These are phyloP conservation scores for Orius insidiosus DNA, from an alignment of 1,140 invertebrate genomes.

Conservation along the genomic window DNA sequence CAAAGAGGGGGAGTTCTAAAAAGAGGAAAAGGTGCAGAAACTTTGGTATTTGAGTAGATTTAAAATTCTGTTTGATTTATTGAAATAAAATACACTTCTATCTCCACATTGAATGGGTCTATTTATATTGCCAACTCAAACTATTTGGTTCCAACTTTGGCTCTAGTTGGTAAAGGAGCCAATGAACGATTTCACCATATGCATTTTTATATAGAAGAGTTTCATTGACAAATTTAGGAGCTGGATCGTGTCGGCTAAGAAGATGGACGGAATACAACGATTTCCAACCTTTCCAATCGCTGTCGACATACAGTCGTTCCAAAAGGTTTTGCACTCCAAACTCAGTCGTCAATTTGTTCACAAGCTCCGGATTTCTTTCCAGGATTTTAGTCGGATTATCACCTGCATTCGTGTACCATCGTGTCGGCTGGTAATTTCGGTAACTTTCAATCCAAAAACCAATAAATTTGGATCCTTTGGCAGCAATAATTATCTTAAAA, in stretches of 20 bases:
- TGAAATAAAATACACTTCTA: too few species aligned
- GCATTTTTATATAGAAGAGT: constrained; percentile 16
- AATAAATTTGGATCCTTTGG: constrained; percentile 24
- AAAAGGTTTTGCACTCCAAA: constrained; percentile 23
- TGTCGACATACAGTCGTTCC: constrained; percentile 18
- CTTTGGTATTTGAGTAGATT: constrained; percentile 24
- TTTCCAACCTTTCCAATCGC: constrained; percentile 19
- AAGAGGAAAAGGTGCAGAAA: constrained; percentile 29
- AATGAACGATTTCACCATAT: constrained; percentile 22
- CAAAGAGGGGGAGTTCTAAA: constrained; percentile 27
- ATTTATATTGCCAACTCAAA: too few species aligned
- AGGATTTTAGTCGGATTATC: constrained; percentile 22
- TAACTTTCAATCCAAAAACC: constrained; percentile 23
- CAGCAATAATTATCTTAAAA: constrained; percentile 24
- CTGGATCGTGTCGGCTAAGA: constrained; percentile 19
- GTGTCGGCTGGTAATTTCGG: constrained; percentile 19
- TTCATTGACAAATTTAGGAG: constrained; percentile 19
- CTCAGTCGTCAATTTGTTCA: constrained; percentile 20
- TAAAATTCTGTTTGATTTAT: too few species aligned
- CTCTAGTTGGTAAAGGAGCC: constrained; percentile 19
- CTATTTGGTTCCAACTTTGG: constrained; percentile 1
- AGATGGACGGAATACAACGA: constrained; percentile 21
- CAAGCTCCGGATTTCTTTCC: constrained; percentile 17
- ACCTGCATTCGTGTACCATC: constrained; percentile 26
- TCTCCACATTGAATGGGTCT: too few species aligned